Evolutionary conservation across 2,797 vertebrate genomes (phyloP).

Genomic region (Thunnus albacares): DNA sequence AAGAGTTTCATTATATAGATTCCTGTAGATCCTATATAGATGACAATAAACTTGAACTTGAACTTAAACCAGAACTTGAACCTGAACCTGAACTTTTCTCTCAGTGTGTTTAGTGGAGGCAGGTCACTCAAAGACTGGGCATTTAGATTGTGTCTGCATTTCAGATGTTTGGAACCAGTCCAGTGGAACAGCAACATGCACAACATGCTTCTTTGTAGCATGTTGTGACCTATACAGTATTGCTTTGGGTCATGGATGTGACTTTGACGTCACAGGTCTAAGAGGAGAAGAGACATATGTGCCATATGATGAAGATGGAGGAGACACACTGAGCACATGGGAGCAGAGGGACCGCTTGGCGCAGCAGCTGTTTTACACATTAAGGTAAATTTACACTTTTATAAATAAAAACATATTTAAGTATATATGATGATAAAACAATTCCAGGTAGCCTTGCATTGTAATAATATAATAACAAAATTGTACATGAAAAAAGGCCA

Average conservation of each 20-base stretch:
- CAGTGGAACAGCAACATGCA: neutral
- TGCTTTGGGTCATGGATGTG: conserved; percentile 27
- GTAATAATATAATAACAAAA: neutral
- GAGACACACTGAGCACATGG: neutral
- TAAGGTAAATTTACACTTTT: neutral
- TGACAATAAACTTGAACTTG: too few species aligned
- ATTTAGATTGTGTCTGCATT: neutral
- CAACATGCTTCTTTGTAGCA: conserved; percentile 14
- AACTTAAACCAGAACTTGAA: too few species aligned
- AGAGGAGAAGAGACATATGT: conserved; percentile 10
- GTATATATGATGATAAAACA: too few species aligned
- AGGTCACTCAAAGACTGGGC: neutral
- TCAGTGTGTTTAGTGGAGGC: neutral
- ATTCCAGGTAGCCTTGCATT: neutral
- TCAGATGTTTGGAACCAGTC: neutral
- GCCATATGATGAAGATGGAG: neutral
- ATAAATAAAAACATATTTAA: neutral
- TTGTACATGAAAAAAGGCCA: conserved; percentile 18
- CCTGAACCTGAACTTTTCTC: neutral
- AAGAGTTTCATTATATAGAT: too few species aligned
- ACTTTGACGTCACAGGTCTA: conserved; percentile 31
- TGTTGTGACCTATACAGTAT: conserved; percentile 18
- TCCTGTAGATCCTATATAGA: too few species aligned
- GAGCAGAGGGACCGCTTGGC: neutral
- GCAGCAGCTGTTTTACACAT: neutral